Percentiles rank a stretch among this genome's conserved stretches.
Evolutionary conservation across 2,797 vertebrate species (phyloP).

Genomic region (Calcarius lapponicus): DNA sequence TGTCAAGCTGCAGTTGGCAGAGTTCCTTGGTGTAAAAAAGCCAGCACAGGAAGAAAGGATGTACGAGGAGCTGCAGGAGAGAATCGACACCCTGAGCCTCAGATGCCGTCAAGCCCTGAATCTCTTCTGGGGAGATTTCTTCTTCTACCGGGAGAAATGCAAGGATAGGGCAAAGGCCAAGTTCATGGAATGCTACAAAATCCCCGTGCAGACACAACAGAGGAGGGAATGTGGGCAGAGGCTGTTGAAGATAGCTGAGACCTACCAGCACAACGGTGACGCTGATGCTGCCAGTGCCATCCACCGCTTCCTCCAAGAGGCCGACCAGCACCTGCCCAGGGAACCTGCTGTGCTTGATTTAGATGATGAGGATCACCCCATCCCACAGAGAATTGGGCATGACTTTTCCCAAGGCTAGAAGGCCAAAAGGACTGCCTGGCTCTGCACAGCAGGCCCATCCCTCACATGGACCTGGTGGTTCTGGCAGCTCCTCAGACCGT

Average conservation of each 20-base stretch:
- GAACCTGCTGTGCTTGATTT: fast-evolving
- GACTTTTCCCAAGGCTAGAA: neutral
- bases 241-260: neutral
- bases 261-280: fast-evolving
- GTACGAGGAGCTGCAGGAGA: neutral
- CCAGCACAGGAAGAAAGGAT: neutral
- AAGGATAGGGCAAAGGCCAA: fast-evolving
- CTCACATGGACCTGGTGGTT: fast-evolving
- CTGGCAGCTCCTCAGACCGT: fast-evolving
- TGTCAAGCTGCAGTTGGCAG: neutral
- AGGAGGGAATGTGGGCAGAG: fast-evolving
- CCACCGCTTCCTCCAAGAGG: fast-evolving
- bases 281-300: fast-evolving
- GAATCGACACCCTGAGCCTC: neutral
- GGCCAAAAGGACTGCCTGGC: neutral
- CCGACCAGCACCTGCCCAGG: fast-evolving
- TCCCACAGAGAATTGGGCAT: fast-evolving
- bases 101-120: neutral
- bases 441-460: neutral
- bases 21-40: fast-evolving
- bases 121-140: neutral
- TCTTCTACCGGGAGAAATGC: fast-evolving
- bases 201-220: fast-evolving
- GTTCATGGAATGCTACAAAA: neutral
- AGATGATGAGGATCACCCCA: fast-evolving